phyloP scores from a whole-genome alignment of 2,113 vertebrate genomes.

The Megaceryle maxima region DNA sequence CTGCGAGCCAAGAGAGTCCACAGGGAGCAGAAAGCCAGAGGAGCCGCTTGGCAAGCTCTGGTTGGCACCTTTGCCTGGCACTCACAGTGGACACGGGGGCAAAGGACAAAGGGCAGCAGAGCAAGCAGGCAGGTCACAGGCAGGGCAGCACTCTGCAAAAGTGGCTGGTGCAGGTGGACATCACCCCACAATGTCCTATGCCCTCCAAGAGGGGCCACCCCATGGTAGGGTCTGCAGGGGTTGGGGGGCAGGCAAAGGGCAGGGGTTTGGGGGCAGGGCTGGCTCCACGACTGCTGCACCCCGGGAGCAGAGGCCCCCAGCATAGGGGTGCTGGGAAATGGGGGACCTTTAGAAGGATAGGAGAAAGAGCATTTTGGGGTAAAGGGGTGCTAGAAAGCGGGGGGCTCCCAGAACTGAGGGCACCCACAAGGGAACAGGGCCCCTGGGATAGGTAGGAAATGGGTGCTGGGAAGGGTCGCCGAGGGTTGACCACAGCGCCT shows the following conservation, averaged over 20 bases:
- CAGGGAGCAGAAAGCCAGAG: conserved; percentile 6
- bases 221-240: neutral
- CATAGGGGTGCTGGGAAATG: neutral
- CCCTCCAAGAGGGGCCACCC: neutral
- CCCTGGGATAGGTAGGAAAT: neutral
- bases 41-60: neutral
- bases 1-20: neutral
- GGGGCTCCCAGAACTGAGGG: neutral
- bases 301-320: neutral
- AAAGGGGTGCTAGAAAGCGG: neutral
- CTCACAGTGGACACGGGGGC: accelerated
- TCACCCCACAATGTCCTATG: accelerated
- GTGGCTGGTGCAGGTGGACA: neutral
- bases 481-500: accelerated
- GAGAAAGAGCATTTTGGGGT: neutral
- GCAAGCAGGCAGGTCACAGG: neutral
- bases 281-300: neutral
- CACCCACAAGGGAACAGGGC: neutral
- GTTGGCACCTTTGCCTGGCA: neutral
- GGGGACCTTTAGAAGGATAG: neutral
- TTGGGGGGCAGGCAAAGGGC: neutral
- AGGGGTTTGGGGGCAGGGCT: neutral
- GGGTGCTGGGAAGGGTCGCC: neutral
- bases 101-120: neutral
- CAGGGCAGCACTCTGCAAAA: accelerated